phyloP scores from a whole-genome alignment of 2,888 invertebrate genomes.

The Therioaphis trifolii region DNA sequence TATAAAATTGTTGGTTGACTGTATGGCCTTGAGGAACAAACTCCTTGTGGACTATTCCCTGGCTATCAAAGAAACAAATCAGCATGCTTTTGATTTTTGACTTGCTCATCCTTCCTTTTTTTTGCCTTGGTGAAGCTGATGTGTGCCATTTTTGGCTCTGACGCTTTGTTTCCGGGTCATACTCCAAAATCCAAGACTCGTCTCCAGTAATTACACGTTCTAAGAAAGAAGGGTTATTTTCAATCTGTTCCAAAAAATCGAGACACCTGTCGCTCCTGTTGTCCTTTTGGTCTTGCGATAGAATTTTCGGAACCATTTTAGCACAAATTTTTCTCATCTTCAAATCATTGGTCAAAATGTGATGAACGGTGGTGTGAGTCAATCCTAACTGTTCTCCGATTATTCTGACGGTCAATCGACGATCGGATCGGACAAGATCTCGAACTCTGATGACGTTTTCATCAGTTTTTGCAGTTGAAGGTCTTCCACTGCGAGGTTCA shows the following conservation, averaged over 20 bases:
- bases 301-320: constrained; percentile 63
- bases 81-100: constrained; percentile 74
- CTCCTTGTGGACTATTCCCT: constrained; percentile 45
- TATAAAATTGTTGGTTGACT: constrained; percentile 43
- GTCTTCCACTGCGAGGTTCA: no score
- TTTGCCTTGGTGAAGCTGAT: constrained; percentile 46
- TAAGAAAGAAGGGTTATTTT: constrained; percentile 59
- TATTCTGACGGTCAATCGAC: no score
- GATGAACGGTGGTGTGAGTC: no score
- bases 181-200: constrained; percentile 64
- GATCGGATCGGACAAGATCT: no score
- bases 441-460: no score
- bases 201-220: constrained; percentile 64
- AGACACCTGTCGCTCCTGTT: constrained; percentile 12
- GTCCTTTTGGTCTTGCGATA: constrained; percentile 64
- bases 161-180: constrained; percentile 63
- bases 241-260: constrained; percentile 36
- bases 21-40: constrained; percentile 54
- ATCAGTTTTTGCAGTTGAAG: no score
- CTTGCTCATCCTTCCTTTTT: constrained; percentile 57
- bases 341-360: no score
- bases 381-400: no score
- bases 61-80: constrained; percentile 53
- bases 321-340: no score
- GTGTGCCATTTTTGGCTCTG: constrained; percentile 54